Evolutionary conservation across 2,797 vertebrate species (phyloP), one percentile per base, ranked within the genome.

Genomic region (Diplodus sargus): DNA sequence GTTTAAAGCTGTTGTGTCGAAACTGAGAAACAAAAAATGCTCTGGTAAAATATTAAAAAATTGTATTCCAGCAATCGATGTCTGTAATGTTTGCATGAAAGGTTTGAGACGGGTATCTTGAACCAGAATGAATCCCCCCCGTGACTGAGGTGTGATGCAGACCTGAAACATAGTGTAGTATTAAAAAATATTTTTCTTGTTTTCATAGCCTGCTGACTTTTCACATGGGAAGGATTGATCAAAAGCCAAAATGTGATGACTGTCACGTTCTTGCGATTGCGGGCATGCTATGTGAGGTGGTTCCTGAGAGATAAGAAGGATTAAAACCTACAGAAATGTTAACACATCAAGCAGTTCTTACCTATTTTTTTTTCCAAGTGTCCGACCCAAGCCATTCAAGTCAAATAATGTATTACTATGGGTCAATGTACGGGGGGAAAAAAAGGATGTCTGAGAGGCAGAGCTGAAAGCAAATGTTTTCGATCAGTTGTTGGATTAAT

Each of bases 81-180:
- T 39, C 15, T 65, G 34, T 56, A 23, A 52, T 74, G 20, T 58
- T 66, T 78, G 45, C 7, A 45, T 30, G 16, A 67, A 53, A 49
- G 45, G 30, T 86, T 76, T 84, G 61, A 82, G 34, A 74, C 51
- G 0, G 74, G 75, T 47, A 76, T 82, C 61, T 81, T 45, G 72
- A 71, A 67, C 62, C 59, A 15, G 12, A 65, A 64, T 47, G 2
- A 10, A 72, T 6, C 43, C 10, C 23, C 23, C 20, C 23, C 15
- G 20, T 78, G 61, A 68, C 57, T 63, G 23, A 78, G 25, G 34
- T 70, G 30, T 58, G 17, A 71, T 12, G 30, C 62, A 74, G 56
- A 58, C 15, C n/a, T 65, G 25, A 60, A 68, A 39, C 9, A 56
- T 74, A 39, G 10, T 11, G 43, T 5, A 0, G 30, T 52, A 49